Percentiles rank a stretch among this genome's conserved stretches.
phyloP scores from a whole-genome alignment of 1,140 invertebrate genomes.

The Philotrypesis tridentata region DNA sequence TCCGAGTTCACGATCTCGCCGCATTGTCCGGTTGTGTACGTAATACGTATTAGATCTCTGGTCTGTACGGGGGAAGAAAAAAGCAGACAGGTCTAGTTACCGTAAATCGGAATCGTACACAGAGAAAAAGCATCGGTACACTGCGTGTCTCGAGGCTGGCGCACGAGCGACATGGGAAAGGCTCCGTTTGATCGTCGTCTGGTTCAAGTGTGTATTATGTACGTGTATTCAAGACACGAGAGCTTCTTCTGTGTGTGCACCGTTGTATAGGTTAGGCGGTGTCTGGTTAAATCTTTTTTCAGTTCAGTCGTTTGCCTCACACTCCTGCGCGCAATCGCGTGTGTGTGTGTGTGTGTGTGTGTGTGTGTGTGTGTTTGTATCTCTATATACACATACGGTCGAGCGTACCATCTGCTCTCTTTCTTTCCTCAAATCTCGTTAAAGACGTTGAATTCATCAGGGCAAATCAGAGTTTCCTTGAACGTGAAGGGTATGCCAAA shows the following conservation, averaged over 20 bases:
- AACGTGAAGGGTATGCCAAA: neutral
- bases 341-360: too few species aligned
- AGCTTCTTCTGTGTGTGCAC: neutral
- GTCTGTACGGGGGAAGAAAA: neutral
- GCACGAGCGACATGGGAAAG: neutral
- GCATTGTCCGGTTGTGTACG: neutral
- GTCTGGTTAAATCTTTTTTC: conserved; percentile 22
- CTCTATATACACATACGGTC: neutral
- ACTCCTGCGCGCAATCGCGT: too few species aligned
- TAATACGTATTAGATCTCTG: too few species aligned
- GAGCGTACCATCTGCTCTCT: conserved; percentile 11
- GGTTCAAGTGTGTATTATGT: too few species aligned
- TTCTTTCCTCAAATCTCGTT: conserved; percentile 1
- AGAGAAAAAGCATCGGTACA: conserved; percentile 37
- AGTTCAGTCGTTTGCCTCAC: neutral
- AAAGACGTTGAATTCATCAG: neutral
- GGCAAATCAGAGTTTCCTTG: conserved; percentile 24
- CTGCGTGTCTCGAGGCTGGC: too few species aligned
- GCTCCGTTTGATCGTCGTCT: conserved; percentile 1
- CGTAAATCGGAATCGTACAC: neutral
- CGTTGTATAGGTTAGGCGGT: conserved; percentile 3
- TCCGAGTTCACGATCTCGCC: neutral
- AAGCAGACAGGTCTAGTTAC: neutral
- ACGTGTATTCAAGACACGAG: conserved; percentile 27
- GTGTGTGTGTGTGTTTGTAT: neutral